phyloP scores from a whole-genome alignment of 2,888 invertebrate species.

The Camponotus fellah region DNA sequence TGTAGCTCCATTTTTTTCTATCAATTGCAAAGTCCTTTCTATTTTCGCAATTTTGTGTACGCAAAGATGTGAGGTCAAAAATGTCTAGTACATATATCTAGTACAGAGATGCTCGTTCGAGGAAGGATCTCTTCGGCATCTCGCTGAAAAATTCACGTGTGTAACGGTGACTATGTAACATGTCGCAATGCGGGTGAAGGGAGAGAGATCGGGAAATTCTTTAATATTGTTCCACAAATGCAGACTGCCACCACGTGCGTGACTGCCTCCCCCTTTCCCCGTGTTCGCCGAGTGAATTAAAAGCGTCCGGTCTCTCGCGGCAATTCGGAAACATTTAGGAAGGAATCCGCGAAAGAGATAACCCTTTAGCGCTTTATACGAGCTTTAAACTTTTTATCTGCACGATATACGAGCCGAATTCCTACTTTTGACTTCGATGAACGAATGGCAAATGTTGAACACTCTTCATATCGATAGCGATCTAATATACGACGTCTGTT shows the following conservation, averaged over 20 bases:
- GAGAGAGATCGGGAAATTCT: conserved; percentile 52
- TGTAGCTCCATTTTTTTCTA: background rate
- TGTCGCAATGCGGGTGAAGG: conserved; percentile 24
- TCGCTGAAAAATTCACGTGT: background rate
- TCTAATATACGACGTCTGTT: conserved; percentile 72
- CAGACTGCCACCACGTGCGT: conserved; percentile 59
- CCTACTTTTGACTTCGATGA: conserved; percentile 70
- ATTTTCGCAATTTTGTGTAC: background rate
- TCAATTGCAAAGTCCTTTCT: background rate
- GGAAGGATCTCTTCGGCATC: background rate
- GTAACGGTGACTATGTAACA: background rate
- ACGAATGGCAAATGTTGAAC: conserved; percentile 71
- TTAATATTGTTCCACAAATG: conserved; percentile 59
- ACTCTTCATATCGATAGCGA: conserved; percentile 74
- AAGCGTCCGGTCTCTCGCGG: conserved; percentile 15
- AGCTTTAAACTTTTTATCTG: conserved; percentile 72
- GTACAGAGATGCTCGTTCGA: background rate
- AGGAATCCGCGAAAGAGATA: conserved; percentile 72
- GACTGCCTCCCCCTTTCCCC: conserved; percentile 62
- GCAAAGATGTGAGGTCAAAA: background rate
- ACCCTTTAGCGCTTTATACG: conserved; percentile 66
- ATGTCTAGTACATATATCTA: background rate
- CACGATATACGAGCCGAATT: conserved; percentile 76
- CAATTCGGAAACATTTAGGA: conserved; percentile 70
- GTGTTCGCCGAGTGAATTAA: conserved; percentile 61